phyloP scores from a whole-genome alignment of 2,888 invertebrate genomes.

The Drosophila rubida region DNA sequence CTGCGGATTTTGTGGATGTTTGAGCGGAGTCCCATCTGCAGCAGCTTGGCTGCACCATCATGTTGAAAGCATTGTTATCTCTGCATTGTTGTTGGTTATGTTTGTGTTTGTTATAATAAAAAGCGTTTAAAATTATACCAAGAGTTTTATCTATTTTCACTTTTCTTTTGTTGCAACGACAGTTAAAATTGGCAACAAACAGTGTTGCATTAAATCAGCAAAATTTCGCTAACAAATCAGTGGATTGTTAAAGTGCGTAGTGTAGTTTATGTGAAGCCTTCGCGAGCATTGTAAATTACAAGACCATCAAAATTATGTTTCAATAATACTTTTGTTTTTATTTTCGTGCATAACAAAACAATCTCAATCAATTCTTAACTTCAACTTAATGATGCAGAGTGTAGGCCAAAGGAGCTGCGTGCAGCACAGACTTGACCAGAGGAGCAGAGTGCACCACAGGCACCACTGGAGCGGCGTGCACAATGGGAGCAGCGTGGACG shows the following conservation, averaged over 20 bases:
- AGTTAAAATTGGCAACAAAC: no score
- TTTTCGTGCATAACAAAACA: constrained; percentile 32
- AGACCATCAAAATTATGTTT: constrained; percentile 8
- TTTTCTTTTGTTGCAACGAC: not conserved
- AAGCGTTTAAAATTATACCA: constrained; percentile 16
- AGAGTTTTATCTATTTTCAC: not conserved
- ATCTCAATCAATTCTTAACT: not conserved
- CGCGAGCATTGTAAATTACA: not conserved
- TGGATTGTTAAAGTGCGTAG: no score
- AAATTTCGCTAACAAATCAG: no score
- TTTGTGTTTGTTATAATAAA: constrained; percentile 53
- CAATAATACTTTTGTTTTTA: constrained; percentile 53
- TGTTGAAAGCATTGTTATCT: constrained; percentile 23
- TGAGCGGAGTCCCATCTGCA: not conserved
- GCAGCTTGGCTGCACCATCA: not conserved
- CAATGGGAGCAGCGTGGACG: constrained; percentile 53
- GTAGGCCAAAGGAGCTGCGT: constrained; percentile 61
- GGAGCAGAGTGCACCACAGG: constrained; percentile 53
- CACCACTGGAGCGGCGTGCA: constrained; percentile 51
- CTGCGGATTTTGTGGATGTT: not conserved
- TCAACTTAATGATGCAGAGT: constrained; percentile 70
- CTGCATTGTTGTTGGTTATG: constrained; percentile 54
- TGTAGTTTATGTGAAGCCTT: no score
- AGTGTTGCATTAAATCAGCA: not conserved
- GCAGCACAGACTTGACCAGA: constrained; percentile 37